Conservation (phyloP, 2,113 vertebrate genomes). For the Rhinoderma darwinii region DNA sequence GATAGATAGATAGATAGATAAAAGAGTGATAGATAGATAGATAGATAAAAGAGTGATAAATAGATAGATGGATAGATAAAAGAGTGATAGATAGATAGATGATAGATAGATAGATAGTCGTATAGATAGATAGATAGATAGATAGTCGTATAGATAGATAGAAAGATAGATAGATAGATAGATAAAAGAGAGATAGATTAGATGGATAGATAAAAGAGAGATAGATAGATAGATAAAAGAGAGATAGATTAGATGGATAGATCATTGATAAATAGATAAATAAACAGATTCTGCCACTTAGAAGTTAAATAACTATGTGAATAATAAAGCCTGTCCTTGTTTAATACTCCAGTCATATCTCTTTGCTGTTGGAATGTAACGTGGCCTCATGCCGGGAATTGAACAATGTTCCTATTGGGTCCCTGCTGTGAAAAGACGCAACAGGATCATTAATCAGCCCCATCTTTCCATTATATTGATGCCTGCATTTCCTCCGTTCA, state of each 20-base stretch:
- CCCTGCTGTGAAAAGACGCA: conserved; percentile 56
- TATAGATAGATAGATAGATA: not conserved
- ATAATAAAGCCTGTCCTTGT: conserved; percentile 55
- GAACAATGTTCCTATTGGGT: conserved; percentile 59
- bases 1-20: not conserved
- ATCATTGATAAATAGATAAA: not conserved
- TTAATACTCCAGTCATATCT: conserved; percentile 57
- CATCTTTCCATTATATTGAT: conserved; percentile 57
- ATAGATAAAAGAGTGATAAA: not conserved
- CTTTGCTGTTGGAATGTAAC: conserved; percentile 50
- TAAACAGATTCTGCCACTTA: conserved; percentile 18
- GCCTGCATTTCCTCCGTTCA: conserved; percentile 36
- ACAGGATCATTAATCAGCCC: conserved; percentile 60
- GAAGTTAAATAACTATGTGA: conserved; percentile 50
- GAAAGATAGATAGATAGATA: not conserved
- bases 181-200: not conserved
- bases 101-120: not conserved
- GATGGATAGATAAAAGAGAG: not conserved
- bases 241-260: not conserved
- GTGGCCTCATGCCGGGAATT: conserved; percentile 52
- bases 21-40: not conserved
- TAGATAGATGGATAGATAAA: not conserved
- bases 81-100: not conserved
- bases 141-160: not conserved
- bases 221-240: not conserved